Evolutionary conservation across 1,140 invertebrate species (phyloP), one percentile per base, ranked within the genome.

Genomic region (Liolophura sinensis): DNA sequence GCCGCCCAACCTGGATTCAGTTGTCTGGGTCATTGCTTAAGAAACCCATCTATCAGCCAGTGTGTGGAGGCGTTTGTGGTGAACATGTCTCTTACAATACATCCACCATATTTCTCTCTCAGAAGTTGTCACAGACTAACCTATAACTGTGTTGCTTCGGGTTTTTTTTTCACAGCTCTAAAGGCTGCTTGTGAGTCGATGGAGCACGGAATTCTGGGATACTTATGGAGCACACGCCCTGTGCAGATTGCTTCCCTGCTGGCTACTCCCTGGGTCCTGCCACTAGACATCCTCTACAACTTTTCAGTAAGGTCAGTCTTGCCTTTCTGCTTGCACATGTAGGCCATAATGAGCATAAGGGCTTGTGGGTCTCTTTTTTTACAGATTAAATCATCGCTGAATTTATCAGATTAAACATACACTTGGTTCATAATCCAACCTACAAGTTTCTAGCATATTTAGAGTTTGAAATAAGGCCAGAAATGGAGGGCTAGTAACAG

Each of bases 121-220:
- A 40, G 3, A 40, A 40, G 31, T 40, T 40, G 3, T 40, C 31
- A 40, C 31, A 40, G 9, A 3, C 31, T 9, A 3, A 3, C 3
- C 31, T 40, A 40, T 9, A 40, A 40, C 31, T 40, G 31, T 40
- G 3, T 40, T 9, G 9, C 31, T 40, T 40, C 31, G 9, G n/a
- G n/a, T n/a, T n/a, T 71, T 74, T 61, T 49, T 59, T 68, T 76
- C 78, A 62, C 79, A 96, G 92, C 94, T 76, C 93, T 97, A 79
- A 93, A 96, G 88, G 92, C 94, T 78, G 94, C 94, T 0, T 95
- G 95, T 70, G 92, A 95, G 74, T 90, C 92, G 1, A 93, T 93
- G 0, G 96, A 97, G 80, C 93, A 92, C 80, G 93, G 93, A 18
- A 79, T 97, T 40, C 87, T 94, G 46, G 96, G 94, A 83, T 95